These are phyloP conservation scores for Diprion similis DNA, from an alignment of 1,140 invertebrate genomes.

Conservation along the genomic window DNA sequence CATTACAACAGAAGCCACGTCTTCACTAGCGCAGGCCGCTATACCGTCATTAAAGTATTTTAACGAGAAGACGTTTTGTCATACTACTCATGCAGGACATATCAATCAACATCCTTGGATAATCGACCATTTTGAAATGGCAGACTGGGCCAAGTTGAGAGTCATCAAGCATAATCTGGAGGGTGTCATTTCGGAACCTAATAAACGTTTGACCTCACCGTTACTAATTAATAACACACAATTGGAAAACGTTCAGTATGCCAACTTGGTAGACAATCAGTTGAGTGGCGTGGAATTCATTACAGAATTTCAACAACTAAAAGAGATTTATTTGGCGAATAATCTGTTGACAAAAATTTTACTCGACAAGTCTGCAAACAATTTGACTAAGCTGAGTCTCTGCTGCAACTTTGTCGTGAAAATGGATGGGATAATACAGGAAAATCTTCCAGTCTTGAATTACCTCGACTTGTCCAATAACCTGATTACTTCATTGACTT, in stretches of 20 bases:
- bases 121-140: not conserved
- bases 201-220: slow-evolving; percentile 8
- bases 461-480: slow-evolving; percentile 37
- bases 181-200: slow-evolving; percentile 10
- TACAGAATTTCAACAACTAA: not conserved
- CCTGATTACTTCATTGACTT: slow-evolving; percentile 26
- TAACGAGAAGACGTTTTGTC: slow-evolving; percentile 15
- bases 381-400: slow-evolving; percentile 32
- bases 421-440: slow-evolving; percentile 23
- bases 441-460: slow-evolving; percentile 30
- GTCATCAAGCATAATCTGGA: not conserved
- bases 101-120: not conserved
- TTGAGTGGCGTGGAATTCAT: slow-evolving; percentile 13
- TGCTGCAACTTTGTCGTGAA: slow-evolving; percentile 29
- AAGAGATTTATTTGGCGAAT: slow-evolving; percentile 27
- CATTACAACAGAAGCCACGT: slow-evolving; percentile 11
- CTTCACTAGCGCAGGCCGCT: slow-evolving; percentile 10
- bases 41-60: slow-evolving; percentile 24
- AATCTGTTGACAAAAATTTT: slow-evolving; percentile 22
- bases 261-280: slow-evolving; percentile 17
- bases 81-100: not conserved
- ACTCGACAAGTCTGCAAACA: slow-evolving; percentile 17
- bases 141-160: not conserved
- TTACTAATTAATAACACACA: not conserved
- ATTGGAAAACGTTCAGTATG: slow-evolving; percentile 1